Base-by-base conservation (phyloP, 2,113 vertebrate genomes). In the Gulo gulo region DNA sequence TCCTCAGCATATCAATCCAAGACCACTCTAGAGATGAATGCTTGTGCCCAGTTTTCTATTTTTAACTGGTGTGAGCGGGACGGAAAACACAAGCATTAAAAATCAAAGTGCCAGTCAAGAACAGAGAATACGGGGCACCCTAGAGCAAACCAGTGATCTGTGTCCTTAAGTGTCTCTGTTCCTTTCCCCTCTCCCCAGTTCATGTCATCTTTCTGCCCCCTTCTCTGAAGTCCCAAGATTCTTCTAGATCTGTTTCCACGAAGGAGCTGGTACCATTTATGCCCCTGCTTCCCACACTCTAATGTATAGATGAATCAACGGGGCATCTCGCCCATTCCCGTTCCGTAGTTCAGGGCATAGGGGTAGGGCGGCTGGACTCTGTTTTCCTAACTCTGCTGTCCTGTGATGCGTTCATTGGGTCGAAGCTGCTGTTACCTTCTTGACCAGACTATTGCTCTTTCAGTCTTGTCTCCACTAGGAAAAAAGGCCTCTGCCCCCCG, bases 41-140 rank as follows among this genome's bases (percentile, higher is more conserved):
- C 96, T 95, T 97, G 71, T 97, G 95, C 98, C 97, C 97, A 96
- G 95, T 73, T 85, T 97, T 98, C 99, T 99, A 99, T 99, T 99
- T 99, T 99, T 99, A 98, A 96, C 97, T 83, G 20, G 97, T 95
- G 97, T 98, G 96, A 97, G 94, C 71, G 7, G 79, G 95, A 98
- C 74, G 86, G 79, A 97, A 96, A 97, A 91, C 85, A 96, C 91
- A 96, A 86, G 94, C 95, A 92, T 88, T 92, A 90, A 79, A 96
- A 94, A 97, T 94, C 93, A 91, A 82, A 92, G 81, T 67, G 4
- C 93, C 94, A 88, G 94, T 76, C 36, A 97, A 98, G 95, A 97
- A 86, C 87, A 61, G 94, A 74, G 95, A 85, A 97, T 97, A 74
- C 97, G 94, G 96, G 96, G 97, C 94, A 97, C 36, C 1, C 0